These are phyloP conservation scores for Eumaeus atala DNA, from an alignment of 1,140 invertebrate species.

Conservation along the genomic window DNA sequence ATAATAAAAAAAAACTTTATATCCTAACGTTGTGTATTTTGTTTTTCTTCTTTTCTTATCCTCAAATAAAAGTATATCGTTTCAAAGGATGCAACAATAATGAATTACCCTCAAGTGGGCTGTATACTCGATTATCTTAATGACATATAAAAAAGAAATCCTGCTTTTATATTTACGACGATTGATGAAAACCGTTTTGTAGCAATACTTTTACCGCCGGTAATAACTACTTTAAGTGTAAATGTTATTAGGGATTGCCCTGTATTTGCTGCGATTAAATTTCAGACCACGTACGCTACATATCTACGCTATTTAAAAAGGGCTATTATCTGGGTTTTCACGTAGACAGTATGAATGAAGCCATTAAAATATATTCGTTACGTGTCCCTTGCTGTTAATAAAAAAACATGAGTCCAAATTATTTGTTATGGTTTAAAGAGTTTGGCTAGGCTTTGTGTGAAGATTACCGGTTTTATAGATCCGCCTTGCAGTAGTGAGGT, in stretches of 20 bases:
- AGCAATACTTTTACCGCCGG: neutral
- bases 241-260: conserved; percentile 3
- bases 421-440: too few species aligned
- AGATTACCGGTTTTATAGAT: too few species aligned
- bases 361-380: conserved; percentile 8
- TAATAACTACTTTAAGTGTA: conserved; percentile 6
- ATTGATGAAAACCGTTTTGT: neutral
- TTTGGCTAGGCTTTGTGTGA: too few species aligned
- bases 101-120: neutral
- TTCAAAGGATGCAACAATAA: too few species aligned
- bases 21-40: too few species aligned
- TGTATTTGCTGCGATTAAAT: neutral
- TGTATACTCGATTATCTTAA: neutral
- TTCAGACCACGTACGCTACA: neutral
- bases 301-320: conserved; percentile 9
- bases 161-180: neutral
- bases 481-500: too few species aligned
- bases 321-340: neutral
- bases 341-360: conserved; percentile 7
- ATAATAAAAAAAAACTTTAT: too few species aligned
- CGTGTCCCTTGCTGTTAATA: neutral
- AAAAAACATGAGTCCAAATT: neutral
- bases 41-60: too few species aligned
- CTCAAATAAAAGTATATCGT: too few species aligned
- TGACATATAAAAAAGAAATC: neutral